Conservation (phyloP, 2,797 vertebrate genomes). For the Liparis tanakae region DNA sequence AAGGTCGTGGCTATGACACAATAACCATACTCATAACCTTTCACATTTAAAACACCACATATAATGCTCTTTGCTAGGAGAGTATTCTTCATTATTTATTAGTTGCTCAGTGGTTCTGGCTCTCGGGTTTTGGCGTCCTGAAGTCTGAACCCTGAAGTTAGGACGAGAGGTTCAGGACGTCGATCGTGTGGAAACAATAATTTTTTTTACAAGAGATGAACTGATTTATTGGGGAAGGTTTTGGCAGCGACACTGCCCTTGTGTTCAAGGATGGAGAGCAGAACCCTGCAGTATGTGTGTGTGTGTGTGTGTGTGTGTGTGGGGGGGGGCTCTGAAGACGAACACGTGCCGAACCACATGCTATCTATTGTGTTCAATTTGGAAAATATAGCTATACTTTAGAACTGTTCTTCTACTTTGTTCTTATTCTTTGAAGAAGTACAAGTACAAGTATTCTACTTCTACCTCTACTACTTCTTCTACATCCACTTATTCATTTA, state of each 20-base stretch:
- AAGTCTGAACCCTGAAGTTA: background rate
- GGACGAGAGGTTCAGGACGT: background rate
- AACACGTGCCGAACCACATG: background rate
- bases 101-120: no score
- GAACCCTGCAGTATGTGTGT: background rate
- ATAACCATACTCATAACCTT: background rate
- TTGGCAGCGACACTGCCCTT: background rate
- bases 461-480: no score
- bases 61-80: no score
- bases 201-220: background rate
- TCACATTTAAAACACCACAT: background rate
- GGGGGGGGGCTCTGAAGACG: background rate
- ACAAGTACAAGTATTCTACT: no score
- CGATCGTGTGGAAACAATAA: background rate
- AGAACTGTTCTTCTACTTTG: no score
- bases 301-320: no score
- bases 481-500: no score
- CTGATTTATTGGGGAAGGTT: background rate
- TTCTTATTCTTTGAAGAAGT: no score
- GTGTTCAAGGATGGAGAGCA: slow-evolving; percentile 9
- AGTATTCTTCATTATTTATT: no score
- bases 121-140: no score
- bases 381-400: background rate
- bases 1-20: background rate
- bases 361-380: no score